A percentile compares a stretch with the other conserved stretches of the same genome.
Evolutionary conservation across 2,888 invertebrate genomes (phyloP).

Genomic region (Margaritifera margaritifera): DNA sequence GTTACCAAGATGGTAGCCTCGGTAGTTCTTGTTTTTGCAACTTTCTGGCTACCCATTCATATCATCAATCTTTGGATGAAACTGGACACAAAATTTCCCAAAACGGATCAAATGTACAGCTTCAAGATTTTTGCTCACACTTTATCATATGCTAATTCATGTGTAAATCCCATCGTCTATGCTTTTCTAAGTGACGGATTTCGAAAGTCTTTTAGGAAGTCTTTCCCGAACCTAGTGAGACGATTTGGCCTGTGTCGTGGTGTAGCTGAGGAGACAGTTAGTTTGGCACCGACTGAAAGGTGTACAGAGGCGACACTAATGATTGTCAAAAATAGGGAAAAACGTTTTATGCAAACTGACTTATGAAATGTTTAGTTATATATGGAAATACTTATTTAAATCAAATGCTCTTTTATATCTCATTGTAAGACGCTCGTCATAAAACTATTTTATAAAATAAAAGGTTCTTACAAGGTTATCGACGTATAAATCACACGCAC

Average conservation of each 20-base stretch:
- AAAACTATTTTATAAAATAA: too few relatives aligned
- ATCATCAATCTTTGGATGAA: constrained; percentile 55
- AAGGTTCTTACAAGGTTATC: too few relatives aligned
- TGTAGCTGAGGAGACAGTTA: constrained; percentile 26
- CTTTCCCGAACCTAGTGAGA: constrained; percentile 47
- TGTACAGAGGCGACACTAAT: constrained; percentile 24
- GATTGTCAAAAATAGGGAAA: constrained; percentile 19
- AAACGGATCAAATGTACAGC: constrained; percentile 39
- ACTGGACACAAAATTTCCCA: constrained; percentile 51
- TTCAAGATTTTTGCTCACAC: constrained; percentile 61
- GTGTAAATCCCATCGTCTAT: constrained; percentile 68
- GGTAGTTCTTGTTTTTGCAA: constrained; percentile 63
- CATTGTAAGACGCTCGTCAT: too few relatives aligned
- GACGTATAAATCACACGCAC: too few relatives aligned
- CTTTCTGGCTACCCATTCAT: constrained; percentile 67
- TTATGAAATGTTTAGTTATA: constrained; percentile 9
- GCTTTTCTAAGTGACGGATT: constrained; percentile 67
- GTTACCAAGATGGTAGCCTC: constrained; percentile 65
- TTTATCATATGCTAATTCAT: constrained; percentile 65
- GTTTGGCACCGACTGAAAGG: constrained; percentile 21
- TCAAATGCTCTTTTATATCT: not conserved
- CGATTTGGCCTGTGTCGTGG: constrained; percentile 37
- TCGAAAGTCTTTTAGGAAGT: constrained; percentile 60
- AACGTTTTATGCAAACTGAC: constrained; percentile 35
- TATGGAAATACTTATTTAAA: not conserved